phyloP scores from a whole-genome alignment of 1,140 invertebrate genomes.

The Drosophila quadrilineata region DNA sequence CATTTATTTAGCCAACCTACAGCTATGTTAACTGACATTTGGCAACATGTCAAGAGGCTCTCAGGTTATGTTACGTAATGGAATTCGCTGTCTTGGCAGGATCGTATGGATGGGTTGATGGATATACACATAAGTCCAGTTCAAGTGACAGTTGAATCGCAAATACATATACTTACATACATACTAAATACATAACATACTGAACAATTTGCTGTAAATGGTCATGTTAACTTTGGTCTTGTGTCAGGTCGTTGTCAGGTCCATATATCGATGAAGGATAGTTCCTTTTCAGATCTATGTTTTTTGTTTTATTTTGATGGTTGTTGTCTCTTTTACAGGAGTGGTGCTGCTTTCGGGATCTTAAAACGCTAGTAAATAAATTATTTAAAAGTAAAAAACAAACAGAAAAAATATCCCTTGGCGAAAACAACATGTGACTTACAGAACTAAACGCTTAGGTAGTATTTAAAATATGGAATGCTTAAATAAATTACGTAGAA shows the following conservation, averaged over 20 bases:
- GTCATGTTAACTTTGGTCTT: constrained; percentile 60
- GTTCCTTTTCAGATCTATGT: too few species aligned
- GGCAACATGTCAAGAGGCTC: constrained; percentile 58
- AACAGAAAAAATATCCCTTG: constrained; percentile 54
- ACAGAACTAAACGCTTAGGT: constrained; percentile 17
- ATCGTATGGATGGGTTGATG: constrained; percentile 45
- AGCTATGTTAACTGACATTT: constrained; percentile 64
- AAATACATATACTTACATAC: too few species aligned
- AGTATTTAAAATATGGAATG: constrained; percentile 6
- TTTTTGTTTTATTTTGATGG: constrained; percentile 33
- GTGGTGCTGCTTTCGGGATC: constrained; percentile 13
- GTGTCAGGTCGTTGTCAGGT: constrained; percentile 52
- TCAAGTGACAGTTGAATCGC: constrained; percentile 57
- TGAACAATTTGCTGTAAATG: constrained; percentile 67
- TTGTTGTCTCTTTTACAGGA: constrained; percentile 31
- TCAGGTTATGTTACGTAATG: constrained; percentile 69
- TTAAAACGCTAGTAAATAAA: constrained; percentile 56
- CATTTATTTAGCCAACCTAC: constrained; percentile 69
- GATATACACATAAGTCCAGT: constrained; percentile 63
- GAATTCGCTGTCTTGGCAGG: constrained; percentile 49
- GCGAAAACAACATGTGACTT: constrained; percentile 55
- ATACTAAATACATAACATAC: too few species aligned
- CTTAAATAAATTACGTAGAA: constrained; percentile 52
- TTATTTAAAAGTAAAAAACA: constrained; percentile 74
- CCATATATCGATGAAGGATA: constrained; percentile 7